Base-by-base conservation (phyloP, 2,888 invertebrate species). In the Calephelis perditalis region DNA sequence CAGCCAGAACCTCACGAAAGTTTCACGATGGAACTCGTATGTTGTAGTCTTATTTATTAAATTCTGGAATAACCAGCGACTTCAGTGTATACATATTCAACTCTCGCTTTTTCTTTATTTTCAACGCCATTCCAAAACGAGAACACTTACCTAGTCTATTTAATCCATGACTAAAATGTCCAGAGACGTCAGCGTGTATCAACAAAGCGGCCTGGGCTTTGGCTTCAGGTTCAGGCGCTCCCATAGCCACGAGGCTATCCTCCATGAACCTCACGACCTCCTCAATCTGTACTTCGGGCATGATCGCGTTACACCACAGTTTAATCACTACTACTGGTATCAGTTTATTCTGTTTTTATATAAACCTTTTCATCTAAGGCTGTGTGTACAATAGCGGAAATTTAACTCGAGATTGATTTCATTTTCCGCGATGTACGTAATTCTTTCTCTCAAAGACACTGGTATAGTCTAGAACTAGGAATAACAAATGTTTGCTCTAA, bases 101-200 rank as follows among this genome's bases (percentile, higher is more conserved):
- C 26, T 26, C 26, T 4, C 26, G 26, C 26, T 3, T 26, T 26
- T 4, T 26, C 26, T 3, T 26, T 26, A 4, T 26, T 26, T 26
- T 40, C 7, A 40, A 40, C 6, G 8, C 6, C 8, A 40, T 3
- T 40, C 40, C 40, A 7, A 12, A 54, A n/a, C 3, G 56, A 37
- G 44, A 49, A 47, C 56, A 62, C 78, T 83, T 77, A 94, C 94
- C 93, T 58, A 96, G 82, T 73, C 97, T 91, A 76, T 97, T 97
- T 5, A 49, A 26, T 7, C 52, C 52, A 52, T 52, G 52, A 11
- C 52, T 52, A 6, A 52, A 52, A 6, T 52, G 52, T 9, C 52
- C 52, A 52, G 35, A 9, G 5, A 35, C 35, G 52, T 52, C 52
- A 52, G 52, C 52, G 5, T 52, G 52, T 9, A 52, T 52, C 52